Percentiles rank a stretch among this genome's conserved stretches.
Evolutionary conservation across 2,797 vertebrate genomes (phyloP).

Genomic region (Poeciliopsis paucimaculata): DNA sequence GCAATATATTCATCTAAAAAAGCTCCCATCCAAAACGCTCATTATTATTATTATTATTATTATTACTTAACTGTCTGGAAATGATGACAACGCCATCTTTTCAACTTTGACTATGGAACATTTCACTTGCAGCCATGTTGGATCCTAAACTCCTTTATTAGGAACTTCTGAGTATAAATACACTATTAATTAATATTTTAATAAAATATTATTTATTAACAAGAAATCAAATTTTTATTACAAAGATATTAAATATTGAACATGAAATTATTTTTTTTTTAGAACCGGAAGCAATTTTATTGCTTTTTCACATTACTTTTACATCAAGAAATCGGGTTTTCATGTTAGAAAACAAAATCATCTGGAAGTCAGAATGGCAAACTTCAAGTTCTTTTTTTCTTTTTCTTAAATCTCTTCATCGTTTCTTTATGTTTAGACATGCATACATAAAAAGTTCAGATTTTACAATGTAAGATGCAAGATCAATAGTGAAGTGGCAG

Average conservation of each 20-base stretch:
- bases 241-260: not conserved
- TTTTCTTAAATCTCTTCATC: not conserved
- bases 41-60: not conserved
- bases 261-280: not conserved
- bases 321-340: not conserved
- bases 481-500: not conserved
- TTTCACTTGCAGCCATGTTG: not conserved
- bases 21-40: not conserved
- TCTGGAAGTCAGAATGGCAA: not conserved
- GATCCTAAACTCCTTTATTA: not conserved
- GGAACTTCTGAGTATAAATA: not conserved
- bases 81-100: not conserved
- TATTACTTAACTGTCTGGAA: not conserved
- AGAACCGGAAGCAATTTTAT: not conserved
- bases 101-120: not conserved
- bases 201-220: not conserved
- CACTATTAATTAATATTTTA: not conserved
- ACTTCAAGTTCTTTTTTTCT: not conserved
- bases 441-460: not conserved
- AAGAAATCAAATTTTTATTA: not conserved
- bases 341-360: not conserved
- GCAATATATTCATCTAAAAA: not conserved
- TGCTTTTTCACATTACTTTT: not conserved
- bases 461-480: not conserved
- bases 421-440: not conserved